Percentiles rank a stretch among this genome's conserved stretches.
Conservation (phyloP, 1,140 invertebrate genomes). For the Aphis gossypii region DNA sequence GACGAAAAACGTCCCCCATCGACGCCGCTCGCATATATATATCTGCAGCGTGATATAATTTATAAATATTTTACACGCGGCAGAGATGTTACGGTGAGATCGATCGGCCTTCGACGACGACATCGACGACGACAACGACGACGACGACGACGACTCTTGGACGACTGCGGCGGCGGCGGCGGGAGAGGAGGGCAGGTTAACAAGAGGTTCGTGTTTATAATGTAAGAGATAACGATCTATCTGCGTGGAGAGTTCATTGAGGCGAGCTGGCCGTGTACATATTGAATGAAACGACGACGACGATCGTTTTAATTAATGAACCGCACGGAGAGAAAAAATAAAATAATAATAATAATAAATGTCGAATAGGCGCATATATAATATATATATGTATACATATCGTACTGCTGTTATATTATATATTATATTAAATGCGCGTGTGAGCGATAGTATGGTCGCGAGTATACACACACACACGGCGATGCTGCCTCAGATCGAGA, state of each 20-base stretch:
- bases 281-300: slow-evolving; percentile 39
- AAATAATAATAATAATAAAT: neutral
- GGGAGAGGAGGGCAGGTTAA: neutral
- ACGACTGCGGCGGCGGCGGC: too few species aligned
- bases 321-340: neutral
- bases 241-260: slow-evolving; percentile 30
- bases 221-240: slow-evolving; percentile 23
- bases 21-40: neutral
- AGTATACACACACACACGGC: neutral
- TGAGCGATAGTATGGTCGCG: neutral
- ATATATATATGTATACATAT: neutral
- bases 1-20: neutral
- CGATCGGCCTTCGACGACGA: neutral
- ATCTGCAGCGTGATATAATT: neutral
- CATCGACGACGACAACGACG: neutral
- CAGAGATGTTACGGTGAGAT: neutral
- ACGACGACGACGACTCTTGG: neutral
- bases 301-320: slow-evolving; percentile 50
- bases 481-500: neutral
- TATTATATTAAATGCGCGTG: neutral
- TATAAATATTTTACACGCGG: neutral
- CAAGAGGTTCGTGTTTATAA: slow-evolving; percentile 43
- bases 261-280: neutral
- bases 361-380: neutral
- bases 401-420: neutral